These are phyloP conservation scores for Rallus limicola DNA, from an alignment of 2,113 vertebrate genomes.

Conservation along the genomic window DNA sequence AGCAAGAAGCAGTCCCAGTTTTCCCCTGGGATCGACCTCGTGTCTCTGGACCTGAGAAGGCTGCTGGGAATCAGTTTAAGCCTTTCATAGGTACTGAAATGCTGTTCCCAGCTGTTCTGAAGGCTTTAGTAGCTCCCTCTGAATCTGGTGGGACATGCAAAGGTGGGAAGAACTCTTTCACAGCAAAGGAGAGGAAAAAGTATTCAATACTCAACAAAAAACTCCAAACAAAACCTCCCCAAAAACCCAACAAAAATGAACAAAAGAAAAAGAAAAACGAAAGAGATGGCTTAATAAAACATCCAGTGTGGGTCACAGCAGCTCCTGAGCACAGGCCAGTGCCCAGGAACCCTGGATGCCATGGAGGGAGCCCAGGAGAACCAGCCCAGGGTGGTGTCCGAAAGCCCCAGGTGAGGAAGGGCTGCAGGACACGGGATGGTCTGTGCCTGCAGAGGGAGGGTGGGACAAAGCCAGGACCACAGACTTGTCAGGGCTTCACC, in stretches of 20 bases:
- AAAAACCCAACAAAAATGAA: no score
- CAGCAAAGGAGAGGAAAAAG: not conserved
- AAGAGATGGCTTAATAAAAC: not conserved
- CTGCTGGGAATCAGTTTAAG: not conserved
- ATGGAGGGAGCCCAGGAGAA: not conserved
- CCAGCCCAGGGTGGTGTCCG: not conserved
- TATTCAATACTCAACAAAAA: not conserved
- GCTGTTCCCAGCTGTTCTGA: not conserved
- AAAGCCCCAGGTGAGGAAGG: not conserved
- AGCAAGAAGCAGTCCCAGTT: not conserved
- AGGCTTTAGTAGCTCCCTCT: not conserved
- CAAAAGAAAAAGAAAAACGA: no score
- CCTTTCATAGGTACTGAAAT: not conserved
- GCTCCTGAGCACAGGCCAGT: not conserved
- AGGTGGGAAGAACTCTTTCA: not conserved
- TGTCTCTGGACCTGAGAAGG: not conserved
- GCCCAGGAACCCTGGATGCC: not conserved
- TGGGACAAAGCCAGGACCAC: not conserved
- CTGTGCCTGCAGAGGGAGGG: accelerated
- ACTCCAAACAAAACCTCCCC: no score
- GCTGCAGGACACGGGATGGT: not conserved
- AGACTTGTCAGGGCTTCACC: not conserved
- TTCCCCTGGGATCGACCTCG: accelerated
- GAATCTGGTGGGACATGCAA: not conserved
- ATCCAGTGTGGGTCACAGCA: not conserved